Base-by-base conservation (phyloP, 1,140 invertebrate genomes). In the Drosophila rhopaloa region DNA sequence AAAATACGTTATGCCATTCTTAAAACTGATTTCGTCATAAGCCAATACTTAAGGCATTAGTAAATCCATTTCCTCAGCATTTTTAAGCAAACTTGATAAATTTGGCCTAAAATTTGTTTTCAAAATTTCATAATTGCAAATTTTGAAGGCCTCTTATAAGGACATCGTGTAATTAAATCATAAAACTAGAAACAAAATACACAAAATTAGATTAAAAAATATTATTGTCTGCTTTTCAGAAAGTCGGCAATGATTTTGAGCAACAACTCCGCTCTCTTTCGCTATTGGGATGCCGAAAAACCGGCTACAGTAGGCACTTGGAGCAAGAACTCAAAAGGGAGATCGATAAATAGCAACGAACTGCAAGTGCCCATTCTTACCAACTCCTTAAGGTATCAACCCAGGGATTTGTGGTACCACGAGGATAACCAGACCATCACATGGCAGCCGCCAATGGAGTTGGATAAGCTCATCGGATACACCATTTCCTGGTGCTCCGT, bases 381-480 rank as follows among this genome's bases (percentile, higher is more conserved):
- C 8, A 50, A n/a, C 5, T 53, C 57, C 16, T 6, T 7, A 7
- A 8, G 13, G 0, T 29, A 4, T 35, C 57, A 37, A 8, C 16
- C 32, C 6, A 29, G 10, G 6, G 6, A 8, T 13, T 35, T 59
- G 29, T 9, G 5, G 16, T 53, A 59, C 13, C 44, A 37, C 10
- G 8, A 35, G 6, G 29, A 53, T 6, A 53, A 63, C 19, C 32
- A 27, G 2, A 63, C 41, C 2, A 10, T 63, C 4, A 10, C 14
- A 7, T 63, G 61, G 61, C 29, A 53, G 29, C 13, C 46, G 5
- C 57, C 57, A 5, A 6, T n/a, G 11, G 46, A 53, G 0, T 29
- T 37, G 16, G 4, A 37, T 11, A 10, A n/a, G 4, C 46, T 59
- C 5, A 53, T 0, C 10, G 29, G 44, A 9, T 41, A 59, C 4